Evolutionary conservation across 2,113 vertebrate species (phyloP), one percentile per base, ranked within the genome.

Genomic region (Illadopsis cleaveri): DNA sequence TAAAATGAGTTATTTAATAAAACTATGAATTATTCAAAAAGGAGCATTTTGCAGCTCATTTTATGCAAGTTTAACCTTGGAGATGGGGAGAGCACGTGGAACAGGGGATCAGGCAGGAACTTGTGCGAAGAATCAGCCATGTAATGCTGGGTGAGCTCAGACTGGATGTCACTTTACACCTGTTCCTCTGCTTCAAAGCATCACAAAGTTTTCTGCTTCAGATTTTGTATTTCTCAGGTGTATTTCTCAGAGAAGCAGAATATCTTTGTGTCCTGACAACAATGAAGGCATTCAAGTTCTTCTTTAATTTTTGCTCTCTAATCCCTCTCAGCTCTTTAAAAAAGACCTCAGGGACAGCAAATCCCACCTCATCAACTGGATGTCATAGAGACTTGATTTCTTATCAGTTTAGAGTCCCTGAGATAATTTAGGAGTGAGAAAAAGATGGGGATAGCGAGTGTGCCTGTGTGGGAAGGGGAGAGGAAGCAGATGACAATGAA

Each of bases 21-120:
- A 94, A 72, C 17, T 12, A 82, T 89, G 61, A 87, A 69, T 94
- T 92, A 93, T 94, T 94, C 69, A 93, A 66, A 87, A 69, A 60
- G 4, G 30, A 93, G 70, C 22, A 16, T 31, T 86, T 93, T 61
- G 31, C 64, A 88, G 28, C 47, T 83, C 3, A 1, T 83, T 88
- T 94, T 71, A 58, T 86, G 44, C 60, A 37, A 48, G 31, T 71
- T 97, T 90, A 93, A 81, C 85, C 65, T 78, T 75, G 60, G n/a
- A 40, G 51, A 45, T 15, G 33, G 25, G 17, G 28, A 47, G 24
- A 79, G 31, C 3, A 2, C 6, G 3, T 66, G 37, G 51, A 89
- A 72, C 1, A 0, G 27, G 38, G 51, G 20, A 73, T 77, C 71
- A 40, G 61, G 56, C 51, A 94, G 65, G 28, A 89, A 21, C 61